Base-by-base conservation (phyloP, 2,888 invertebrate genomes). In the Eumacrocentrus americanus region DNA sequence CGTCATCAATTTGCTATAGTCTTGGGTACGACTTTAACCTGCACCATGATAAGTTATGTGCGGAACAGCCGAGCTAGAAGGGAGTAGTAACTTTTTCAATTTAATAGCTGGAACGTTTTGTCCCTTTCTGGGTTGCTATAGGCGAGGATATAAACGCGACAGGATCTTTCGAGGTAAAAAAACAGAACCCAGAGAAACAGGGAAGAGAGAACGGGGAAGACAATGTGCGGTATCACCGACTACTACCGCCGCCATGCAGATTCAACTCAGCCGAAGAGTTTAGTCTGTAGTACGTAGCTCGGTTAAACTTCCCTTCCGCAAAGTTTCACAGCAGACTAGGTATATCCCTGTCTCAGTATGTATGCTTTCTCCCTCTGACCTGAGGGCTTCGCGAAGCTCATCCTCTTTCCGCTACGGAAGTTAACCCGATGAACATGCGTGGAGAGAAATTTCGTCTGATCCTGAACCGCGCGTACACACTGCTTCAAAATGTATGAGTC, bases 1-100 rank as follows among this genome's bases (percentile, higher is more conserved):
- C 29, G 9, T 29, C 29, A 29, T 29, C 29, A 29, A 29, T 29
- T 29, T 29, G 29, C 29, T 29, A 29, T 4, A 6, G 29, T 29
- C 5, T 29, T 6, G 29, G 29, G 29, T 9, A 37, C 14, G 37
- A 52, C 3, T 20, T 37, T 20, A 37, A 52, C 20, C 9, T 46
- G 16, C 46, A 35, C 18, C 12, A 47, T 29, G 22, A 18, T 48
- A 16, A 47, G 35, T 25, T 48, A 34, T 25, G 20, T 25, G 25
- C 14, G 16, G 29, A 34, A 35, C 16, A 58, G 44, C 5, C 9
- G 38, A 20, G 56, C 51, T 59, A 46, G 51, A 48, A 29, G 29
- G 47, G 42, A 60, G 58, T n/a, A n/a, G n/a, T 50, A 68, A 68
- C 61, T 68, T 67, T 67, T 67, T 67, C 64, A 67, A 65, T 68